Percentiles rank a stretch among this genome's conserved stretches.
phyloP scores from a whole-genome alignment of 2,797 vertebrate species.

The Sebastes aleutianus region DNA sequence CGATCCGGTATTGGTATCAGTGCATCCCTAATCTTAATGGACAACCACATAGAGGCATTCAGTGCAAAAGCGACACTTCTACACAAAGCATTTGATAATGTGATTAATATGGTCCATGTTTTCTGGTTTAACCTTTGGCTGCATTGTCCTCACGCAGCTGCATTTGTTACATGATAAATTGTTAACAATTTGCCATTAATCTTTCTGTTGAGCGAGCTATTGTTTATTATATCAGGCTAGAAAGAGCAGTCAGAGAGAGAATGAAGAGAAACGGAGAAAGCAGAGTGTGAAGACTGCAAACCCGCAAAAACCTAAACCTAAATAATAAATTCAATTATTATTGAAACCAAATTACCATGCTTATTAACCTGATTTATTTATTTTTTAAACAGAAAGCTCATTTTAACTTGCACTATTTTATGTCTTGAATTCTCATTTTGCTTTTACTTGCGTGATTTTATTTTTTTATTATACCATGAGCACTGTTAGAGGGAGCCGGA shows the following conservation, averaged over 20 bases:
- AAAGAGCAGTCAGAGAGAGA: neutral
- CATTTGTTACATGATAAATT: conserved; percentile 1
- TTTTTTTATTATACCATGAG: neutral
- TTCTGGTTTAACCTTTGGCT: neutral
- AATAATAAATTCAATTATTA: neutral
- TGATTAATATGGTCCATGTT: neutral
- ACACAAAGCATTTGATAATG: conserved; percentile 10
- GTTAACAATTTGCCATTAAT: conserved; percentile 15
- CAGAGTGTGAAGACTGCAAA: neutral
- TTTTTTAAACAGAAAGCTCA: neutral
- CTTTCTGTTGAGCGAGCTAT: neutral
- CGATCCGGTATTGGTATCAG: rapidly evolving
- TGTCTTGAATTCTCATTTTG: neutral
- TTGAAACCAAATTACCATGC: neutral
- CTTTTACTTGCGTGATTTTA: too few relatives aligned
- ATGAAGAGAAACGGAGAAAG: neutral
- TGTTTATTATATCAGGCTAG: conserved; percentile 4
- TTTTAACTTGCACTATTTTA: neutral
- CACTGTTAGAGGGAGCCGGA: neutral
- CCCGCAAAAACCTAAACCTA: neutral
- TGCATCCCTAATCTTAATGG: neutral
- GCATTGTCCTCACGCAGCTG: conserved; percentile 1
- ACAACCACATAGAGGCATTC: neutral
- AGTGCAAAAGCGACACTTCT: neutral
- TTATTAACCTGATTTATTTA: neutral